These are phyloP conservation scores for Dyspetes luteomarginatus DNA, from an alignment of 2,888 invertebrate species.

Conservation along the genomic window DNA sequence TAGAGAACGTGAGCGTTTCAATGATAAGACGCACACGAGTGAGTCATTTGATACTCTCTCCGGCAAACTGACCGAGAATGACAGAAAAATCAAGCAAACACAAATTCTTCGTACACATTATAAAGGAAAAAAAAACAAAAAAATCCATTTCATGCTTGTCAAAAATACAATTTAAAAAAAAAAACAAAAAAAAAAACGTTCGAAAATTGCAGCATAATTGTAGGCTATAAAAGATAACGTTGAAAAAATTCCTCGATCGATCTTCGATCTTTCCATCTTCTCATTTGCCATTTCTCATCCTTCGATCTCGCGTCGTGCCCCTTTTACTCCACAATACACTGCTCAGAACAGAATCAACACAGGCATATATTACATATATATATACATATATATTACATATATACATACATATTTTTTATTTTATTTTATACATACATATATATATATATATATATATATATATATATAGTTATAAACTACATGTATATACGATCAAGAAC, in stretches of 20 bases:
- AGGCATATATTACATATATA: too few relatives aligned
- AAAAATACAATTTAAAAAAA: neutral
- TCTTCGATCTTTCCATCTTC: conserved; percentile 38
- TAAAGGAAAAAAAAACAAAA: neutral
- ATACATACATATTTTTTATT: too few relatives aligned
- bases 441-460: too few relatives aligned
- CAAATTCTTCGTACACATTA: neutral
- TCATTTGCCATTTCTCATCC: conserved; percentile 40
- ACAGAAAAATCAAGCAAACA: neutral
- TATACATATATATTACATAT: too few relatives aligned
- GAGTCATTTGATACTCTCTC: conserved; percentile 48
- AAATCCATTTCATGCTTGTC: neutral
- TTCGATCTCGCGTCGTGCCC: conserved; percentile 40
- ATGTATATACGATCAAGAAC: conserved; percentile 1
- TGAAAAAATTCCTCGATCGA: conserved; percentile 43
- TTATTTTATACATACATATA: too few relatives aligned
- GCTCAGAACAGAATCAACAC: too few relatives aligned
- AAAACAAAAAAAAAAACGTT: neutral
- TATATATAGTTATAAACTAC: too few relatives aligned
- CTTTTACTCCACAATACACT: conserved; percentile 14
- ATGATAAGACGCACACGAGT: conserved; percentile 43
- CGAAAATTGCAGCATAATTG: neutral
- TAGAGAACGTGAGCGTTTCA: conserved; percentile 30
- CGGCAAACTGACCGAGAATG: neutral
- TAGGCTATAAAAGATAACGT: neutral